Base-by-base conservation (phyloP, 2,113 vertebrate genomes). In the Geococcyx californianus region DNA sequence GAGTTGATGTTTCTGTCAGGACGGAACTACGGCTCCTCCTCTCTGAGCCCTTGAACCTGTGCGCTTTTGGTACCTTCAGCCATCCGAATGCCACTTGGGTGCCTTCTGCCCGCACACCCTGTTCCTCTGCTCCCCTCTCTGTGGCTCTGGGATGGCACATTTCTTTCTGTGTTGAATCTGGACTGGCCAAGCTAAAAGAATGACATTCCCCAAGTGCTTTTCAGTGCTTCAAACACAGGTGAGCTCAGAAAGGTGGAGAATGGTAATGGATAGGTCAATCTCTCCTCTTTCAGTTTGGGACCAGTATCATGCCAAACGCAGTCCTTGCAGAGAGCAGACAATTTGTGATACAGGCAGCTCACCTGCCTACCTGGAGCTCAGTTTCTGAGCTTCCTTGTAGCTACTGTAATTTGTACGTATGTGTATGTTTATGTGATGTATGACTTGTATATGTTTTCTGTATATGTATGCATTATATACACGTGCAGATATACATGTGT, bases 261-360 rank as follows among this genome's bases (percentile, higher is more conserved):
- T 0, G 0, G 11, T 45, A 33, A 28, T 0, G 1, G 34, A 13
- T 19, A 0, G 0, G 13, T 21, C 25, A 7, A 1, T 11, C 33
- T 60, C 25, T 87, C 17, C 56, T 58, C 16, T 0, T 45, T 9
- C 44, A 42, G 13, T 1, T 63, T 55, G 58, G 16, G 33, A 15
- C 16, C 49, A 55, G 2, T 21, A 25, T n/a, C 34, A 9, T 42
- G 16, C 52, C 42, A 26, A 33, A 47, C 44, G 13, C 56, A 58
- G 33, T 24, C 66, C 55, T 49, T 8, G 10, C 2, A 31, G 26
- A 54, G 67, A 67, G 14, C 11, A 25, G 45, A 0, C 20, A 13
- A 1, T 3, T 52, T 45, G 7, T 3, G 13, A 21, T 23, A 1
- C 29, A 26, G 58, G 45, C 62, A 34, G 16, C 24, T 54, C 47